These are phyloP conservation scores for Apodemia duryi DNA, from an alignment of 2,888 invertebrate genomes.

Conservation along the genomic window DNA sequence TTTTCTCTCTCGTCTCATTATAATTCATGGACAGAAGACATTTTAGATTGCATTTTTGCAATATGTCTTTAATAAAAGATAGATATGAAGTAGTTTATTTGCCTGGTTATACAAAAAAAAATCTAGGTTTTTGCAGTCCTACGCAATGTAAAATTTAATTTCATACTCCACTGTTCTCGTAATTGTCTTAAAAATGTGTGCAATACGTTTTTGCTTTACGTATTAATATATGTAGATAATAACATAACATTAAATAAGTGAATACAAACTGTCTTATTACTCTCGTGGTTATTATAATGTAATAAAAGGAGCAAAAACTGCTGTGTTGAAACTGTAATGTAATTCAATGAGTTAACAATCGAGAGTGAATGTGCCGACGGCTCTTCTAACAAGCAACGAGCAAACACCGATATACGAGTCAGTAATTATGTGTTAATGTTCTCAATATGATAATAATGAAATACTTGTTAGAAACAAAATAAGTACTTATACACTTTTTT, in stretches of 20 bases:
- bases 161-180: too few relatives aligned
- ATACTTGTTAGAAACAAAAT: not conserved
- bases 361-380: constrained; percentile 25
- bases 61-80: too few relatives aligned
- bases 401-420: constrained; percentile 6
- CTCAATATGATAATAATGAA: not conserved
- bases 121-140: too few relatives aligned
- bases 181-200: too few relatives aligned
- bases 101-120: too few relatives aligned
- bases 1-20: too few relatives aligned
- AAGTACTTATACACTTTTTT: not conserved
- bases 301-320: constrained; percentile 24
- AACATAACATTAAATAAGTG: constrained; percentile 1
- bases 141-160: too few relatives aligned
- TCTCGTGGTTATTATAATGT: constrained; percentile 21
- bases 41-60: too few relatives aligned
- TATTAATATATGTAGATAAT: not conserved
- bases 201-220: too few relatives aligned
- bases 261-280: constrained; percentile 21
- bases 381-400: constrained; percentile 1
- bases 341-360: constrained; percentile 30
- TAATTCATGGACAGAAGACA: too few relatives aligned
- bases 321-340: constrained; percentile 28
- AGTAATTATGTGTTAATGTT: constrained; percentile 7
- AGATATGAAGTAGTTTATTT: too few relatives aligned